Base-by-base conservation (phyloP, 2,113 vertebrate genomes). In the Stictonetta naevosa region DNA sequence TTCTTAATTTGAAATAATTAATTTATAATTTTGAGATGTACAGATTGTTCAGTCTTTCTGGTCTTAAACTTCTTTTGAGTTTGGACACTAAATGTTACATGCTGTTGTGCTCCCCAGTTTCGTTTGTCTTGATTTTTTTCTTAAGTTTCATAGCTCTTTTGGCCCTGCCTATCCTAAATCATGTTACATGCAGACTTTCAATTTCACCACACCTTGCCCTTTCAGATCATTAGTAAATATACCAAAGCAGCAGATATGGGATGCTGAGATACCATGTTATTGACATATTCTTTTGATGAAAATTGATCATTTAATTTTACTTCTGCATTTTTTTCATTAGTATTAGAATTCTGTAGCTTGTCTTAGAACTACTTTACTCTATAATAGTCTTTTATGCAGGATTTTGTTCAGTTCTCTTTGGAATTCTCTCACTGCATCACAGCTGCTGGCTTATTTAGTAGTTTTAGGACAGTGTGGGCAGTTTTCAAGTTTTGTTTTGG, bases 261-360 rank as follows among this genome's bases (percentile, higher is more conserved):
- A n/a, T 77, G 71, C 82, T 78, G 69, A 82, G 69, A 38, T 44
- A 63, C 26, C 16, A 9, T 69, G 23, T 31, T 40, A 36, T 63
- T 55, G 55, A 81, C 10, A 13, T 77, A 58, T 80, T 90, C 18
- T 85, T 88, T 66, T 50, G 53, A 69, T 86, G 40, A 77, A 73
- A 80, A 83, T 40, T 44, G 6, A 50, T 76, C 0, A 1, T 73
- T 82, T 90, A 62, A 64, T 88, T 31, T 59, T 81, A 68, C 13
- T 63, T 60, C 34, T 80, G 46, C 7, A 5, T 76, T 90, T 94
- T 50, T 90, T 91, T 68, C 22, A n/a, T 75, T 79, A 55, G 4
- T 73, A 26, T 71, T 38, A 52, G 8, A 7, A 7, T 53, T 92
- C 80, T 88, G 83, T 3, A 31, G 78, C 19, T 81, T 12, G 3